A percentile compares a stretch with the other conserved stretches of the same genome.
Conservation (phyloP, 2,888 invertebrate species). For the Kryphioiulus occultus region DNA sequence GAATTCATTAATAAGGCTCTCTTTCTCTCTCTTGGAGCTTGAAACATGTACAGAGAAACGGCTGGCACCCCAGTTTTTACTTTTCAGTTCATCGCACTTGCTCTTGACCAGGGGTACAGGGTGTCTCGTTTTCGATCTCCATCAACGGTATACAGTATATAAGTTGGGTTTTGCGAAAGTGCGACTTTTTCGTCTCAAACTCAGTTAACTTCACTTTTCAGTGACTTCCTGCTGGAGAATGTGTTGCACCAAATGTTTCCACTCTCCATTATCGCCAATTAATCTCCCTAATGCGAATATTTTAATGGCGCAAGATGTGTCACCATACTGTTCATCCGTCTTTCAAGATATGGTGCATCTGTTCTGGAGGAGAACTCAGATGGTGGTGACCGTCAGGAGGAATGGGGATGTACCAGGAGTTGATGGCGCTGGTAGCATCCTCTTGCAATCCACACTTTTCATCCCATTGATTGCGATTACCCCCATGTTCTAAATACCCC, state of each 20-base stretch:
- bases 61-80: neutral
- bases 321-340: slow-evolving; percentile 15
- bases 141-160: no score
- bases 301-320: slow-evolving; percentile 43
- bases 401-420: neutral
- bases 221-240: neutral
- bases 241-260: neutral
- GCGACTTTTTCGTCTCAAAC: no score
- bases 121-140: neutral
- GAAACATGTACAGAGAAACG: neutral
- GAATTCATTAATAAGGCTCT: slow-evolving; percentile 20
- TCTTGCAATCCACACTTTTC: no score
- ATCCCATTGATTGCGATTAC: no score
- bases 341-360: slow-evolving; percentile 35
- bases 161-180: no score
- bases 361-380: neutral
- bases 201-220: neutral
- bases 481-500: no score
- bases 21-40: neutral
- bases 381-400: neutral
- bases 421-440: neutral
- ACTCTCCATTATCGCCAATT: slow-evolving; percentile 42
- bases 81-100: neutral
- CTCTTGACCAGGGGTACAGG: neutral
- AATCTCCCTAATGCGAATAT: slow-evolving; percentile 43